Evolutionary conservation across 2,113 vertebrate species (phyloP).

Genomic region (Nesogale talazaci): DNA sequence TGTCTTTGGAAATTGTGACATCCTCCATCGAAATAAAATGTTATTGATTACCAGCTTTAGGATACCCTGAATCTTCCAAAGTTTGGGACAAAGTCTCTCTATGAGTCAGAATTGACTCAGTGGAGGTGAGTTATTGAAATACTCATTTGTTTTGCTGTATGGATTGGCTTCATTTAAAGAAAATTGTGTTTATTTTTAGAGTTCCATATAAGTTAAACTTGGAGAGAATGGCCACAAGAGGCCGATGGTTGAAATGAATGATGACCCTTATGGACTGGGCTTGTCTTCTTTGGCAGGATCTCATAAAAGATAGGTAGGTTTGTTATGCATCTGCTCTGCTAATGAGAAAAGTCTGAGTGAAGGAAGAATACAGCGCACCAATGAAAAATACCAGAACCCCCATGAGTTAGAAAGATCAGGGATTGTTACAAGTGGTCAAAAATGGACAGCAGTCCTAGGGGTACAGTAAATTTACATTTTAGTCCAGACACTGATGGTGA

Average conservation of each 20-base stretch:
- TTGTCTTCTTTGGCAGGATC: background rate
- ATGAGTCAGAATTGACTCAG: too few relatives aligned
- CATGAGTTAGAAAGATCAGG: background rate
- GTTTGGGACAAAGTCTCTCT: background rate
- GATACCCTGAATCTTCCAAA: conserved; percentile 7
- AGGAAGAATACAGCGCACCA: background rate
- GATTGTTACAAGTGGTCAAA: background rate
- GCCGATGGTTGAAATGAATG: conserved; percentile 12
- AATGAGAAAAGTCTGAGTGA: background rate
- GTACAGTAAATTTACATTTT: background rate
- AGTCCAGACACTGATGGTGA: background rate
- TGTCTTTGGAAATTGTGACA: conserved; percentile 63
- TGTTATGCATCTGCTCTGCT: background rate
- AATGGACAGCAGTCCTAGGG: background rate
- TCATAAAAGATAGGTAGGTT: conserved; percentile 2
- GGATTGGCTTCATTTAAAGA: conserved; percentile 21
- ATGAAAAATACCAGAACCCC: background rate
- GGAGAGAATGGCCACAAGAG: background rate
- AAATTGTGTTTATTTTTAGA: conserved; percentile 8
- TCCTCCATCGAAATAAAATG: background rate
- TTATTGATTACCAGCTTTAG: conserved; percentile 46
- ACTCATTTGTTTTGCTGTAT: background rate
- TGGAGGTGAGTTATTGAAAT: too few relatives aligned
- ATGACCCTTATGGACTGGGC: background rate
- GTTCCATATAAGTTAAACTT: background rate